Evolutionary conservation across 2,113 vertebrate genomes (phyloP), one percentile per base, ranked within the genome.

Genomic region (Epinephelus moara): DNA sequence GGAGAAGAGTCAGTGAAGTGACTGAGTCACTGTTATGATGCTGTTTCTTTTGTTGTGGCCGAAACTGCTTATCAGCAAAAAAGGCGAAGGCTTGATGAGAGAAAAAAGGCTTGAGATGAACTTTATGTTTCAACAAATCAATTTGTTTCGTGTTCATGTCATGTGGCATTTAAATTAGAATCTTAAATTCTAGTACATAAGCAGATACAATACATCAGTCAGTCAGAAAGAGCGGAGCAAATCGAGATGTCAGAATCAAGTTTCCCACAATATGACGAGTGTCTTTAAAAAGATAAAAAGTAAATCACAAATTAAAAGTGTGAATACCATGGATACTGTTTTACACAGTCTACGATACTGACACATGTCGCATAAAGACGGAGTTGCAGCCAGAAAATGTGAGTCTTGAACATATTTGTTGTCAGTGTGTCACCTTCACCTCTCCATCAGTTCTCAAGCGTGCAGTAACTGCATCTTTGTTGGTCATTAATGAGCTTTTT

Each of bases 11-110:
- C 75, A 45, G 63, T 27, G 25, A 76, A 85, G 78, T 88, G 74
- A 82, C 21, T 25, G 49, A 78, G 61, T 82, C 63, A 56, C 68
- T 56, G 73, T 86, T 84, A 81, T 79, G 77, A 90, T 85, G 64
- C 68, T 70, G 57, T 47, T 66, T 72, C 47, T n/a, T 88, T 61
- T 78, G 63, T 63, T 15, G 14, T n/a, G 45, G 66, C 62, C 40
- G 27, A 50, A 71, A 67, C 56, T 73, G n/a, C 49, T 7, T 73
- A 77, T 74, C 71, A 78, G 30, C 70, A 77, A 70, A 85, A 75
- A 55, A 63, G 30, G 5, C 4, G 42, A 70, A 18, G 57, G 77
- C 67, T 37, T 12, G 37, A 30, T 45, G 23, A 75, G 50, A 37
- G 53, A 40, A 10, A 37, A 69, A 64, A 52, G 63, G n/a, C 25